Evolutionary conservation across 2,888 invertebrate genomes (phyloP), one percentile per base, ranked within the genome.

Genomic region (Diloba caeruleocephala): DNA sequence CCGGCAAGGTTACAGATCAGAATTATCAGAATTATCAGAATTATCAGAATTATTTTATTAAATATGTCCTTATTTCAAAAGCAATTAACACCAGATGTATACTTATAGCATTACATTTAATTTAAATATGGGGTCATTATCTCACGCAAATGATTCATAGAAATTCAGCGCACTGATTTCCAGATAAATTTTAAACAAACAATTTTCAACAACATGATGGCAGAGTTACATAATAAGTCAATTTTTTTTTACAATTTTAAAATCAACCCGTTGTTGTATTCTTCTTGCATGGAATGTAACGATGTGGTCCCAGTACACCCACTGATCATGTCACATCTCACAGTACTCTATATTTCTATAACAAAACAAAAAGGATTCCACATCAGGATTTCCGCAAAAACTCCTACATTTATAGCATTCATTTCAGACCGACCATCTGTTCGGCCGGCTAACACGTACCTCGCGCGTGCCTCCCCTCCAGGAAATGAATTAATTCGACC

Each of bases 401-500:
- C 44, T 50, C 63, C 21, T 62, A 49, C 49, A 63, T 63, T 68
- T 63, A 68, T 62, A 55, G 36, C 41, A 25, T 42, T 39, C 29
- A 36, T 32, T 41, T 36, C 41, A 41, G 41, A 46, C 45, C 44
- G 33, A 6, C 62, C 66, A 67, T 66, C 52, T 71, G 65, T 72
- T 63, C 23, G 43, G 34, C 28, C 15, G 31, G 21, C 38, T 36
- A 69, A 60, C 70, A 72, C 69, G 73, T 72, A 64, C 55, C 13
- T 23, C 37, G 63, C 49, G 56, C 69, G 63, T 51, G 59, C 26
- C 31, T 45, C 43, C 23, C 50, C 51, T 41, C 34, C 38, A 46
- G 63, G 43, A 54, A 71, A 68, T 68, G 69, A 59, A 69, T 70
- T 70, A 61, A 65, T 70, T 54, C 28, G 41, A 48, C 53, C 53